These are phyloP conservation scores for Drosophila melanocephala DNA, from an alignment of 2,888 invertebrate species.

Conservation along the genomic window DNA sequence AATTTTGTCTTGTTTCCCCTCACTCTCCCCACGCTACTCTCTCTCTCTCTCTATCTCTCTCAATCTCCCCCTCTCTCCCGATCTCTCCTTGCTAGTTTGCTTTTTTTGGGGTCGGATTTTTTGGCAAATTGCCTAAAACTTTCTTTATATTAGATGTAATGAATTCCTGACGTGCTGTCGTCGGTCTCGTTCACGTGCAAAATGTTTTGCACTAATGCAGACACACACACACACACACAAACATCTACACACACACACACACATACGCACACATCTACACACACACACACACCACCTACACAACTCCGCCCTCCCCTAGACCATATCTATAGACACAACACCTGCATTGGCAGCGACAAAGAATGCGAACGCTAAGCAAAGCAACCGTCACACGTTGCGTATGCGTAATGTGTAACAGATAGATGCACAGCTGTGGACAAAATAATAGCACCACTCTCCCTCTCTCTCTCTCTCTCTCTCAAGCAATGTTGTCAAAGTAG, in stretches of 20 bases:
- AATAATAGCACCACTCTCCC: neutral
- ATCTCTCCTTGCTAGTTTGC: conserved; percentile 6
- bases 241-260: neutral
- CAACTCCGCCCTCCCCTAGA: neutral
- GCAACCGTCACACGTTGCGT: conserved; percentile 60
- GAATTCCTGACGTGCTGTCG: conserved; percentile 73
- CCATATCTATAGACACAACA: conserved; percentile 33
- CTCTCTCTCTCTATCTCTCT: neutral
- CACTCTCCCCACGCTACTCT: neutral
- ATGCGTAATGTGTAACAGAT: conserved; percentile 76
- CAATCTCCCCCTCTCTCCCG: neutral
- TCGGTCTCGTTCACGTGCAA: conserved; percentile 33
- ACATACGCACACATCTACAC: neutral
- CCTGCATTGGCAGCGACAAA: conserved; percentile 51
- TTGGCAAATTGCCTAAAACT: conserved; percentile 81
- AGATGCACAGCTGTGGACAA: conserved; percentile 23
- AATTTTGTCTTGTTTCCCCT: conserved; percentile 14
- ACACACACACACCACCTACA: neutral
- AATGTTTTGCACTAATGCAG: conserved; percentile 59
- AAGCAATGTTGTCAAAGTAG: neutral
- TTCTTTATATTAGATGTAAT: conserved; percentile 81
- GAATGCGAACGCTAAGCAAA: conserved; percentile 23
- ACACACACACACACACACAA: neutral
- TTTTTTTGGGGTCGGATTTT: conserved; percentile 43
- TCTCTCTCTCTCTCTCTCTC: neutral